phyloP scores from a whole-genome alignment of 2,113 vertebrate species.

The Notarius lentiginosus region DNA sequence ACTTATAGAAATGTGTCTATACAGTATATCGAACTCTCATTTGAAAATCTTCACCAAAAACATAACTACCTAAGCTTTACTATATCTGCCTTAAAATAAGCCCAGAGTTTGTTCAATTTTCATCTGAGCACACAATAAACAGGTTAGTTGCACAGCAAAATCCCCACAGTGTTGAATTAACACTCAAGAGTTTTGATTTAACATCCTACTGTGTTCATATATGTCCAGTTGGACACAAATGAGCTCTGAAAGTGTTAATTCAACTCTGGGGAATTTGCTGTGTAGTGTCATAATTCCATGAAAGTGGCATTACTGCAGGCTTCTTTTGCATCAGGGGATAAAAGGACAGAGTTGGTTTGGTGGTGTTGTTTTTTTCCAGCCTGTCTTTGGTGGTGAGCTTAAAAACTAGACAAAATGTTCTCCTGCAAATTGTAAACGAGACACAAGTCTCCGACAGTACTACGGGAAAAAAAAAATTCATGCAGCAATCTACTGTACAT shows the following conservation, averaged over 20 bases:
- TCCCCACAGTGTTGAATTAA: too few species aligned
- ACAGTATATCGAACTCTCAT: background rate
- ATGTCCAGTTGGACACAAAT: too few species aligned
- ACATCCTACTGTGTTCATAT: too few species aligned
- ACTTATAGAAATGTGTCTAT: background rate
- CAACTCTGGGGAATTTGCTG: too few species aligned
- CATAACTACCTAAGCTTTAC: constrained; percentile 37
- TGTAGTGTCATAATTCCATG: background rate
- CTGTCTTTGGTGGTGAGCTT: constrained; percentile 55
- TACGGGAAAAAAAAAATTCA: constrained; percentile 28
- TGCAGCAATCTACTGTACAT: constrained; percentile 61
- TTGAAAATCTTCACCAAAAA: constrained; percentile 45
- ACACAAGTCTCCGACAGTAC: constrained; percentile 40
- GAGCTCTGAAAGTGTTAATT: too few species aligned
- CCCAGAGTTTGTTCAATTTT: constrained; percentile 16
- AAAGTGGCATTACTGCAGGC: background rate
- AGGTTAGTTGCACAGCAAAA: too few species aligned
- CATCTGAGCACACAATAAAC: too few species aligned
- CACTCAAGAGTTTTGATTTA: too few species aligned
- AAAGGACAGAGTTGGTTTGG: background rate
- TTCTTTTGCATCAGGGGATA: background rate
- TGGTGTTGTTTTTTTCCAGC: constrained; percentile 1
- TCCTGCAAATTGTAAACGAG: background rate
- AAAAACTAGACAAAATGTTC: constrained; percentile 23
- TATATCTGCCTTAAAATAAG: constrained; percentile 28